Conservation (phyloP, 2,797 vertebrate species). For the Mallotus villosus region DNA sequence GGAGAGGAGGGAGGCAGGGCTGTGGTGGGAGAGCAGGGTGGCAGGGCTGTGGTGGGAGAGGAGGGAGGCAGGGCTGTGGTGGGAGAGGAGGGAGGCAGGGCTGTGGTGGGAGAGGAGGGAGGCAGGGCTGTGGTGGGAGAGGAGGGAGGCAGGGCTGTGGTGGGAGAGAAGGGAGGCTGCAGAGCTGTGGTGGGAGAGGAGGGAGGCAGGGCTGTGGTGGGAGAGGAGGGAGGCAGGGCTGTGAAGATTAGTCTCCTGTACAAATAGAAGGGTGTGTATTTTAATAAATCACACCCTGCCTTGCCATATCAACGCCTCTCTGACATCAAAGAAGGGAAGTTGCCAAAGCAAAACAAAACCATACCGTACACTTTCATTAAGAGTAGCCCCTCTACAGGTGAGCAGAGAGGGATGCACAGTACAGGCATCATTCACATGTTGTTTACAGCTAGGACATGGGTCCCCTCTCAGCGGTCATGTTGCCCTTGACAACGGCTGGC, state of each 20-base stretch:
- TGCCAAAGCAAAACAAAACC: conserved; percentile 8
- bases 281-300: conserved; percentile 44
- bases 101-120: conserved; percentile 27
- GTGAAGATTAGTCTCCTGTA: conserved; percentile 47
- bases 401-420: neutral
- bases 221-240: conserved; percentile 15
- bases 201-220: conserved; percentile 22
- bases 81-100: conserved; percentile 27
- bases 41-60: conserved; percentile 24
- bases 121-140: conserved; percentile 22
- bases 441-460: conserved; percentile 19
- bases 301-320: conserved; percentile 35
- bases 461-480: conserved; percentile 35
- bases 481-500: conserved; percentile 44
- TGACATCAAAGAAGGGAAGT: conserved; percentile 19
- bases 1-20: conserved; percentile 27
- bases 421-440: conserved; percentile 10
- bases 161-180: no score
- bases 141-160: conserved; percentile 26
- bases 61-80: conserved; percentile 25
- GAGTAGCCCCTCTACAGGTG: no score
- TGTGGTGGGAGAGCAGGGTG: conserved; percentile 24
- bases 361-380: neutral
- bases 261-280: conserved; percentile 44
- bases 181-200: conserved; percentile 23